A percentile compares a stretch with the other conserved stretches of the same genome.
These are phyloP conservation scores for Catostomus latipinnis DNA, from an alignment of 2,797 vertebrate genomes.

Conservation along the genomic window DNA sequence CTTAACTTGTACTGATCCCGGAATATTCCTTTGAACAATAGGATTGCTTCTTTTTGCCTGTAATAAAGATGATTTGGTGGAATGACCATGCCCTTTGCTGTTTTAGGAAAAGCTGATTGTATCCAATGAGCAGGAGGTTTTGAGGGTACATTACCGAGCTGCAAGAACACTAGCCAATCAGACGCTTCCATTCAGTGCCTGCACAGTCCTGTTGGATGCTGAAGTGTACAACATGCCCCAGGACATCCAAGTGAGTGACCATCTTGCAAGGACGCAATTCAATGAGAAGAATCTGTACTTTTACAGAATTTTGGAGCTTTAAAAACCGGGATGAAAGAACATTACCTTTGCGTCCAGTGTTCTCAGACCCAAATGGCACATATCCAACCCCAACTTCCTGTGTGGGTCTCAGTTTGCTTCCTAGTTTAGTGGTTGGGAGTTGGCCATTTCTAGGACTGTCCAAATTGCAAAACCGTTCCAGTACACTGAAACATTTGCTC, in stretches of 20 bases:
- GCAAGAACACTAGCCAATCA: conserved; percentile 97
- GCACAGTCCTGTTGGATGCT: conserved; percentile 94
- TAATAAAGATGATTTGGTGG: not conserved
- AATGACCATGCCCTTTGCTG: not conserved
- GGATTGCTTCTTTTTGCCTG: not conserved
- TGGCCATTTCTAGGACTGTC: too few relatives aligned
- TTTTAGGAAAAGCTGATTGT: conserved; percentile 96
- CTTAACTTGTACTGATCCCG: too few relatives aligned
- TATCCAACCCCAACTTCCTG: too few relatives aligned
- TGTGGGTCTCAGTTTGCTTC: too few relatives aligned
- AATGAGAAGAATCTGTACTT: not conserved
- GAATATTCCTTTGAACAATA: too few relatives aligned
- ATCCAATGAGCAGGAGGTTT: conserved; percentile 97
- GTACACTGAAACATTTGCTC: too few relatives aligned
- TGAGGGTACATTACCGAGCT: conserved; percentile 96
- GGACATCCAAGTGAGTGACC: conserved; percentile 87
- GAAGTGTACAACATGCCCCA: conserved; percentile 98
- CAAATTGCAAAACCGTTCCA: too few relatives aligned
- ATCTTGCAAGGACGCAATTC: not conserved
- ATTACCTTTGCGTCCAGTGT: not conserved
- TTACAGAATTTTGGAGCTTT: too few relatives aligned
- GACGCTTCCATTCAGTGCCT: conserved; percentile 96
- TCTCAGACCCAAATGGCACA: not conserved
- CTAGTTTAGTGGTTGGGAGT: too few relatives aligned
- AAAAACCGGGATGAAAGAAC: too few relatives aligned